Percentiles rank a stretch among this genome's conserved stretches.
These are phyloP conservation scores for Leptarthrus brevirostris DNA, from an alignment of 2,888 invertebrate genomes.

Conservation along the genomic window DNA sequence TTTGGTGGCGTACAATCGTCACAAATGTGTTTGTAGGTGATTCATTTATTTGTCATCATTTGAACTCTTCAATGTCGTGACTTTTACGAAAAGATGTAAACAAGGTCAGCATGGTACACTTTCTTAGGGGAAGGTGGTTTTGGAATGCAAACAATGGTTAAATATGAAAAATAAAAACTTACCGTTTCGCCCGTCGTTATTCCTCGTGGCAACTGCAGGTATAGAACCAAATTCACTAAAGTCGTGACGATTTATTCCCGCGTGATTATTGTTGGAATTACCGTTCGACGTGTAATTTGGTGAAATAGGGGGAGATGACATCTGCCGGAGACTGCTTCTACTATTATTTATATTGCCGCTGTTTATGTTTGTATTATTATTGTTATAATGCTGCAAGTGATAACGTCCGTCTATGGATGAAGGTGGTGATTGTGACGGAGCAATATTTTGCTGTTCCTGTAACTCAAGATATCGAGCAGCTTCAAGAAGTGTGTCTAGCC, in stretches of 20 bases:
- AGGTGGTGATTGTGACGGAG: constrained; percentile 52
- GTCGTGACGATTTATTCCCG: constrained; percentile 22
- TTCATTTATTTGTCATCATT: constrained; percentile 43
- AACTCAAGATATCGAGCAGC: constrained; percentile 65
- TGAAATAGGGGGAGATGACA: constrained; percentile 33
- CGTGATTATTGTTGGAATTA: constrained; percentile 24
- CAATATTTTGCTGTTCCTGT: constrained; percentile 60
- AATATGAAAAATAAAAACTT: constrained; percentile 12
- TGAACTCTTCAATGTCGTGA: constrained; percentile 48
- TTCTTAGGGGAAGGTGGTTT: constrained; percentile 12
- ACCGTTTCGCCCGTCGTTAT: constrained; percentile 45
- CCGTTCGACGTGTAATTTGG: constrained; percentile 33
- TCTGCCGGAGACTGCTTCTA: not conserved
- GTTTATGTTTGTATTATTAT: constrained; percentile 34
- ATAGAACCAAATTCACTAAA: constrained; percentile 9
- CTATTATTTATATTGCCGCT: constrained; percentile 28
- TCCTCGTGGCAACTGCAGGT: constrained; percentile 11
- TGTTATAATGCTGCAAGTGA: constrained; percentile 38
- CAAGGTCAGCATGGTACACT: constrained; percentile 25
- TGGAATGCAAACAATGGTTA: not conserved
- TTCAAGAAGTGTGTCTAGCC: constrained; percentile 61
- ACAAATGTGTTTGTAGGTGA: constrained; percentile 1
- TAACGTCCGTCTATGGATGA: constrained; percentile 39
- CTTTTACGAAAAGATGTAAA: constrained; percentile 43
- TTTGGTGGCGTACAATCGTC: constrained; percentile 1